Evolutionary conservation across 2,113 vertebrate species (phyloP).

Genomic region (Merops nubicus): DNA sequence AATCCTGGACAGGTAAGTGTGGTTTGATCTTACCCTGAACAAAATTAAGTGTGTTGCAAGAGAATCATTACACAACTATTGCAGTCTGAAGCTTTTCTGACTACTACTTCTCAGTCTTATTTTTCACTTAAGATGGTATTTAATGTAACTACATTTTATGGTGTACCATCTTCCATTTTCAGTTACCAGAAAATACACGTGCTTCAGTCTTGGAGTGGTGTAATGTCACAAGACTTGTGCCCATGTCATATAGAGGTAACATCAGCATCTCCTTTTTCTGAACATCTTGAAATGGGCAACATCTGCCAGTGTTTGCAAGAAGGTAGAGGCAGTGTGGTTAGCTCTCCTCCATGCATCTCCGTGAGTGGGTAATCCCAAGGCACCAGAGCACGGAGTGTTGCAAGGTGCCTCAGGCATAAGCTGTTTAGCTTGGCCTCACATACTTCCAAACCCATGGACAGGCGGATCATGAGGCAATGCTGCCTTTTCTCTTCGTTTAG

Average conservation of each 20-base stretch:
- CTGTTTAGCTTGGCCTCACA: background rate
- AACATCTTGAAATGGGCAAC: background rate
- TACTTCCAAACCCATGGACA: background rate
- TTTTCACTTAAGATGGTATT: background rate
- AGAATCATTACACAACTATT: background rate
- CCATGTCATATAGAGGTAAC: background rate
- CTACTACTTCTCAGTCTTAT: background rate
- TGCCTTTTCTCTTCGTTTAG: background rate
- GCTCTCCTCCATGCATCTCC: background rate
- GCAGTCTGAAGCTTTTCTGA: background rate
- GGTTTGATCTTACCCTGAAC: constrained; percentile 16
- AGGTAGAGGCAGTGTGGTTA: background rate
- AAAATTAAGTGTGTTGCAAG: constrained; percentile 20
- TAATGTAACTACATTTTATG: background rate
- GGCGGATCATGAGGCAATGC: background rate
- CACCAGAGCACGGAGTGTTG: background rate
- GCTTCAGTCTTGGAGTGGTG: background rate
- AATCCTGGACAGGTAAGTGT: background rate
- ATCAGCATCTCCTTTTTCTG: background rate
- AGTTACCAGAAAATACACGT: fast-evolving
- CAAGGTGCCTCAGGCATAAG: background rate
- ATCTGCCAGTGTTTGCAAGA: background rate
- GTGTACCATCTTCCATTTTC: background rate
- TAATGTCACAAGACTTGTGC: fast-evolving
- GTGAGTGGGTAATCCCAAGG: background rate